Evolutionary conservation across 2,113 vertebrate genomes (phyloP).

Genomic region (Mus spicilegus): DNA sequence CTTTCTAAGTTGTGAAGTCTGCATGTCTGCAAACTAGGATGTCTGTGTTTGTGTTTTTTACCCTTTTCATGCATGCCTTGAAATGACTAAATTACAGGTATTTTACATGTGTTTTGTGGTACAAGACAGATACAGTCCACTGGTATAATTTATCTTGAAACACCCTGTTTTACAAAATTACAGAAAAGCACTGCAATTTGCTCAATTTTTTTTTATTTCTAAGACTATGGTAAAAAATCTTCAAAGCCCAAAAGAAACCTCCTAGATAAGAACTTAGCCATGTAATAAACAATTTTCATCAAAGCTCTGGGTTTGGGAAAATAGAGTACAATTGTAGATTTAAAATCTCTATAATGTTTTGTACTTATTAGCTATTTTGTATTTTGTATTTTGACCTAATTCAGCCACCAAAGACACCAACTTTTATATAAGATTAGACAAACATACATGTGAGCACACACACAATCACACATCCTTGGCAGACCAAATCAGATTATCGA

Average conservation of each 20-base stretch:
- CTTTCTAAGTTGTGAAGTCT: slow-evolving; percentile 87
- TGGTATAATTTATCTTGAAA: slow-evolving; percentile 96
- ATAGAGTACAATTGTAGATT: slow-evolving; percentile 87
- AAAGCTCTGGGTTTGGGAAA: slow-evolving; percentile 86
- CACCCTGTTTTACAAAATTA: slow-evolving; percentile 93
- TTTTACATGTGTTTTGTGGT: slow-evolving; percentile 92
- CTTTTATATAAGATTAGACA: slow-evolving; percentile 84
- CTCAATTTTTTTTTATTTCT: slow-evolving; percentile 91
- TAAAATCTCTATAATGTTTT: slow-evolving; percentile 88
- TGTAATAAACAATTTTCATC: slow-evolving; percentile 94
- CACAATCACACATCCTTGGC: slow-evolving; percentile 61
- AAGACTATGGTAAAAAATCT: slow-evolving; percentile 90
- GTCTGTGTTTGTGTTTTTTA: slow-evolving; percentile 90
- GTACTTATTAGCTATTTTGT: slow-evolving; percentile 88
- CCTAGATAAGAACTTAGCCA: slow-evolving; percentile 88
- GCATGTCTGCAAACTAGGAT: slow-evolving; percentile 87
- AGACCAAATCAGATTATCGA: slow-evolving; percentile 89
- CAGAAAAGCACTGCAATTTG: slow-evolving; percentile 98
- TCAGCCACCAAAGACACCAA: slow-evolving; percentile 85
- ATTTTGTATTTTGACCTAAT: slow-evolving; percentile 91
- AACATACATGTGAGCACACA: slow-evolving; percentile 74
- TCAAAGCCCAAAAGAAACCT: slow-evolving; percentile 94
- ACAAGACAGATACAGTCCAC: slow-evolving; percentile 90
- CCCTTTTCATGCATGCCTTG: slow-evolving; percentile 86
- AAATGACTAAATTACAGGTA: slow-evolving; percentile 92